phyloP scores from a whole-genome alignment of 2,888 invertebrate species.

The Temnothorax unifasciatus region DNA sequence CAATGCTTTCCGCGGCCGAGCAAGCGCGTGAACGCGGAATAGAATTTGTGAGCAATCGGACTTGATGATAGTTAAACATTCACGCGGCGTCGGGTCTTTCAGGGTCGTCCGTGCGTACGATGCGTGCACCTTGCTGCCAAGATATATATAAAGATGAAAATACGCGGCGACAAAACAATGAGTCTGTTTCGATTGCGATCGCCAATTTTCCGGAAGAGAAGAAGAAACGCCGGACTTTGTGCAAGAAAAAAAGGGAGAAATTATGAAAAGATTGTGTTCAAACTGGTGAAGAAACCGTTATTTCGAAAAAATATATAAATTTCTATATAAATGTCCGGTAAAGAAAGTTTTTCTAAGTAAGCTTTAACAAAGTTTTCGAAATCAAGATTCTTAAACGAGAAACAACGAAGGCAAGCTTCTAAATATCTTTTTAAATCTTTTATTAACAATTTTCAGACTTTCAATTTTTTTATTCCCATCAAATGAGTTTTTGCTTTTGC shows the following conservation, averaged over 20 bases:
- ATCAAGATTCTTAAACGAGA: not conserved
- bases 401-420: not conserved
- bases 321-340: not conserved
- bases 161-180: not conserved
- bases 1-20: conserved; percentile 35
- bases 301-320: not conserved
- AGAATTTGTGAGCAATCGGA: conserved; percentile 43
- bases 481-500: too few relatives aligned
- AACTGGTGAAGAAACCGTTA: not conserved
- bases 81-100: conserved; percentile 39
- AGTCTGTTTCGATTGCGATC: not conserved
- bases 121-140: conserved; percentile 44
- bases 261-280: not conserved
- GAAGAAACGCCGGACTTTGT: not conserved
- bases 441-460: not conserved
- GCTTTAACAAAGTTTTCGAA: not conserved
- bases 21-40: conserved; percentile 42
- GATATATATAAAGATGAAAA: conserved; percentile 50
- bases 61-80: conserved; percentile 48
- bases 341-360: not conserved
- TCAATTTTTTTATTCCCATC: not conserved
- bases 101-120: conserved; percentile 48
- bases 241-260: not conserved
- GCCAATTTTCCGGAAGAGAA: conserved; percentile 20
- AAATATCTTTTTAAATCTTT: not conserved